Evolutionary conservation across 2,113 vertebrate species (phyloP).

Genomic region (Hemiscyllium ocellatum): DNA sequence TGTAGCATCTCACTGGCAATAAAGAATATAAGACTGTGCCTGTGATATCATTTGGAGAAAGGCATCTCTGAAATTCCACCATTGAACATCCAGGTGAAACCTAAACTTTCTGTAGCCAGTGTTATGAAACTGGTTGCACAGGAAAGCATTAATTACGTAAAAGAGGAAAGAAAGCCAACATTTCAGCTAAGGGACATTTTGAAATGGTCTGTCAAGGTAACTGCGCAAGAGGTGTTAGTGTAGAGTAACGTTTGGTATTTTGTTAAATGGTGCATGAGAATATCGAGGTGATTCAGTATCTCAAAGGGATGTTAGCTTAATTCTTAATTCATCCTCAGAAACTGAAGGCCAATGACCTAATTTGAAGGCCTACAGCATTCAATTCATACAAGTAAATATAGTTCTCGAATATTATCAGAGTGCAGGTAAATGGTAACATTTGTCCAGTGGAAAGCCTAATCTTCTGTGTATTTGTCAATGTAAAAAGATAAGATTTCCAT

Average conservation of each 20-base stretch:
- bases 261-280: background rate
- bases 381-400: background rate
- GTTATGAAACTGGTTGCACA: background rate
- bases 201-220: background rate
- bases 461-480: constrained; percentile 54
- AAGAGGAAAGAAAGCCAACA: background rate
- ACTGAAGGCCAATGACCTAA: background rate
- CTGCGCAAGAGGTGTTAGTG: background rate
- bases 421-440: constrained; percentile 54
- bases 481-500: constrained; percentile 56
- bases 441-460: constrained; percentile 59
- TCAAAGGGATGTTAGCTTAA: background rate
- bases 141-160: background rate
- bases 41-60: background rate
- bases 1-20: background rate
- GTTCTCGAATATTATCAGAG: constrained; percentile 41
- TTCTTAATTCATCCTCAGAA: background rate
- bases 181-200: background rate
- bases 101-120: background rate
- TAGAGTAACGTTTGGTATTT: background rate
- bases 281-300: background rate
- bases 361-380: background rate
- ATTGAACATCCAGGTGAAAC: background rate
- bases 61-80: background rate
- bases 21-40: background rate